These are phyloP conservation scores for Melierax canorus DNA, from an alignment of 2,113 vertebrate genomes.

Conservation along the genomic window DNA sequence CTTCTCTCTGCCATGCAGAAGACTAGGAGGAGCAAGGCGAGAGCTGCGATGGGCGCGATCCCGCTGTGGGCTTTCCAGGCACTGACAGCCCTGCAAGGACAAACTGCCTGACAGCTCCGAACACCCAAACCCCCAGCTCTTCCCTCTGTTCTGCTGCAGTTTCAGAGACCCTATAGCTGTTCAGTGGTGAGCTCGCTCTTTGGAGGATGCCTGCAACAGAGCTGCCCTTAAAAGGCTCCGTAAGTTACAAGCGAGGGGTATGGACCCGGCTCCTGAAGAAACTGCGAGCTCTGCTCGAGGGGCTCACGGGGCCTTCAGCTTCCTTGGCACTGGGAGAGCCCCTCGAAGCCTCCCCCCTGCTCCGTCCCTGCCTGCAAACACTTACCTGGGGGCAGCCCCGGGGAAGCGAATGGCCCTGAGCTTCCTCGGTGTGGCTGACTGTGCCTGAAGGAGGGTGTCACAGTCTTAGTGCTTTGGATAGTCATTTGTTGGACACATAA, in stretches of 20 bases:
- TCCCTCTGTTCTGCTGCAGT: not conserved
- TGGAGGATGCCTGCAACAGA: not conserved
- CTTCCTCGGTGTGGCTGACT: not conserved
- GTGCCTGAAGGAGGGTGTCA: not conserved
- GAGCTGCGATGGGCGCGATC: not conserved
- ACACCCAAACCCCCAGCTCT: not conserved
- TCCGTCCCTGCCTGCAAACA: not conserved
- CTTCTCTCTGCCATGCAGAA: not conserved
- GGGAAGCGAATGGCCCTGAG: not conserved
- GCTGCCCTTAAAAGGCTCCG: not conserved
- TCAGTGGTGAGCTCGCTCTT: not conserved
- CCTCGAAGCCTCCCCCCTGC: rapidly evolving
- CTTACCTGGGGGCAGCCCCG: not conserved
- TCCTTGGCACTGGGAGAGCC: not conserved
- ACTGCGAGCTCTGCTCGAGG: not conserved
- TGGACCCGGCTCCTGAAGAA: not conserved
- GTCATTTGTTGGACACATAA: not conserved
- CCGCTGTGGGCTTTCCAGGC: not conserved
- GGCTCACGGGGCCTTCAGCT: not conserved
- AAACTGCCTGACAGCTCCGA: not conserved
- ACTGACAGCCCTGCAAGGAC: not conserved
- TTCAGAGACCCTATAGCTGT: not conserved
- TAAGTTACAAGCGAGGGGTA: not conserved
- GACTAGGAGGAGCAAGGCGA: not conserved
- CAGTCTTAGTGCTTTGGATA: not conserved